A percentile compares a stretch with the other conserved stretches of the same genome.
phyloP scores from a whole-genome alignment of 1,140 invertebrate genomes.

The Trichomalopsis sarcophagae region DNA sequence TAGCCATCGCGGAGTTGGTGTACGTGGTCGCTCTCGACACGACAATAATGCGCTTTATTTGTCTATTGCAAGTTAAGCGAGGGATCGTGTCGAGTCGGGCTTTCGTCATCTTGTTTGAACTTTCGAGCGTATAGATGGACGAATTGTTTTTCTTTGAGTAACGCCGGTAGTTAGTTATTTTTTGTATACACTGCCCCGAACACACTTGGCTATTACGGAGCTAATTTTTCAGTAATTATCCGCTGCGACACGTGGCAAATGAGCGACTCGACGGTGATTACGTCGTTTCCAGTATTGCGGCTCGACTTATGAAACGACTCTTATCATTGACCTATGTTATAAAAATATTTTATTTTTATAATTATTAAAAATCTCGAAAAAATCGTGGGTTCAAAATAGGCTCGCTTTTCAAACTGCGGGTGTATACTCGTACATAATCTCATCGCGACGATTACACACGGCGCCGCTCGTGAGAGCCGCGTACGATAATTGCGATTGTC shows the following conservation, averaged over 20 bases:
- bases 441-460: too few relatives aligned
- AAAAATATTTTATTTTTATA: neutral
- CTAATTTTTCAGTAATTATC: neutral
- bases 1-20: neutral
- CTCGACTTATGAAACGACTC: neutral
- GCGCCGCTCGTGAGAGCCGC: too few relatives aligned
- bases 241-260: neutral
- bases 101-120: neutral
- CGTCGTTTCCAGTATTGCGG: too few relatives aligned
- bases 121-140: neutral
- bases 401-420: too few relatives aligned
- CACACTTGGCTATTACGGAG: neutral
- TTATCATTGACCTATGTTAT: neutral
- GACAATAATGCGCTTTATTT: slow-evolving; percentile 28
- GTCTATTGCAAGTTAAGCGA: neutral
- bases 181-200: neutral
- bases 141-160: neutral
- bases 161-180: neutral
- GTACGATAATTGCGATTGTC: slow-evolving; percentile 17
- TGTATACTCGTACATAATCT: too few relatives aligned
- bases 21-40: slow-evolving; percentile 32
- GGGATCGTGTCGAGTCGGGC: neutral
- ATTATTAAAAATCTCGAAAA: neutral
- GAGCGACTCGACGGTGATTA: neutral
- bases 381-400: too few relatives aligned